phyloP scores from a whole-genome alignment of 2,888 invertebrate genomes.

The Apeira syringaria region DNA sequence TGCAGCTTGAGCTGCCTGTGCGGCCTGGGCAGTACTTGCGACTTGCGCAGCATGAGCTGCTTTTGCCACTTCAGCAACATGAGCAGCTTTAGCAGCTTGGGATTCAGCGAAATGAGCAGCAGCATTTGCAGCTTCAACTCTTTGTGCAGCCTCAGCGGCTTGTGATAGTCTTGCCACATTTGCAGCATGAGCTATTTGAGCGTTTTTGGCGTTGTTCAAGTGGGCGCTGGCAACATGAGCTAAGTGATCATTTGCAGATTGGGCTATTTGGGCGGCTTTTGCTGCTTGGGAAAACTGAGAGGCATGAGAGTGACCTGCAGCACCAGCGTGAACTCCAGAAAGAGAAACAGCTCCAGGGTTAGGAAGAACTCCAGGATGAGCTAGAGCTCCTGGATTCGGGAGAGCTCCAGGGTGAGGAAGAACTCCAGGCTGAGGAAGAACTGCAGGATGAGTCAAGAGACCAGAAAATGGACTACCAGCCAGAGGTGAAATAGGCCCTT shows the following conservation, averaged over 20 bases:
- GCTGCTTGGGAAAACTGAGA: slow-evolving; percentile 27
- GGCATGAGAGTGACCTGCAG: slow-evolving; percentile 18
- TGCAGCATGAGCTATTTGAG: slow-evolving; percentile 21
- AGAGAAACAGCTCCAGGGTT: slow-evolving; percentile 16
- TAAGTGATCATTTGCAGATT: slow-evolving; percentile 27
- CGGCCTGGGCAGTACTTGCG: slow-evolving; percentile 14
- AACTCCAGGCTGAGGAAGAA: slow-evolving; percentile 5
- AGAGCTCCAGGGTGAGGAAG: slow-evolving; percentile 14
- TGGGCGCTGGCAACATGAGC: slow-evolving; percentile 27
- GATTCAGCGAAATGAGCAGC: slow-evolving; percentile 21
- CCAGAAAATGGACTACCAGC: slow-evolving; percentile 1
- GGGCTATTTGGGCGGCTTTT: slow-evolving; percentile 24
- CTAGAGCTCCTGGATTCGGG: slow-evolving; percentile 5
- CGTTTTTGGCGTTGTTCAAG: slow-evolving; percentile 17
- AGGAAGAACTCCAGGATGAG: slow-evolving; percentile 7
- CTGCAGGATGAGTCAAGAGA: slow-evolving; percentile 4
- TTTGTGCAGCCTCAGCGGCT: slow-evolving; percentile 13
- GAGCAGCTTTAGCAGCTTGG: slow-evolving; percentile 23
- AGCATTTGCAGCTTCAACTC: slow-evolving; percentile 14
- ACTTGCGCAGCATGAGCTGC: slow-evolving; percentile 24
- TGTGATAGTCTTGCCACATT: slow-evolving; percentile 22
- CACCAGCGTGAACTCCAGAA: slow-evolving; percentile 15
- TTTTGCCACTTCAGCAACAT: slow-evolving; percentile 27
- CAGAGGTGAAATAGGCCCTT: slow-evolving; percentile 4
- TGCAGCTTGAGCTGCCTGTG: slow-evolving; percentile 33